Conservation (phyloP, 2,888 invertebrate species). For the Melipona bicolor region DNA sequence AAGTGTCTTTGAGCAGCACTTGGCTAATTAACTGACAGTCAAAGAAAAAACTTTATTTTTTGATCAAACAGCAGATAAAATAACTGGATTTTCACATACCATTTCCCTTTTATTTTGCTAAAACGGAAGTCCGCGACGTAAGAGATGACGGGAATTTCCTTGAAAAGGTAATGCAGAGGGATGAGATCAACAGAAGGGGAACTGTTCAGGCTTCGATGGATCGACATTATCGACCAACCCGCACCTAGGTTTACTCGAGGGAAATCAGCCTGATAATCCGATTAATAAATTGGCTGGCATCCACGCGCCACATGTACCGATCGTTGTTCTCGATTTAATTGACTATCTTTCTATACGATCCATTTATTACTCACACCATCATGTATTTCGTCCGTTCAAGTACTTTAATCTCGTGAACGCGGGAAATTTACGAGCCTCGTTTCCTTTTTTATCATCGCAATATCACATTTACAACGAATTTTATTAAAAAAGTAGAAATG, state of each 20-base stretch:
- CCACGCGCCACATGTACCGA: constrained; percentile 57
- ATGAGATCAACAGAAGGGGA: constrained; percentile 51
- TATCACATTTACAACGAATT: not conserved
- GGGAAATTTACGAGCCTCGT: constrained; percentile 30
- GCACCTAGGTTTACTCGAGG: constrained; percentile 76
- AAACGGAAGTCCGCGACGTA: constrained; percentile 3
- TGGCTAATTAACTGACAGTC: constrained; percentile 19
- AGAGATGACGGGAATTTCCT: constrained; percentile 48
- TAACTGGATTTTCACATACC: constrained; percentile 19
- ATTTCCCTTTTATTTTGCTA: not conserved
- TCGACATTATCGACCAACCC: constrained; percentile 75
- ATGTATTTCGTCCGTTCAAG: constrained; percentile 35
- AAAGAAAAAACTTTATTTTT: constrained; percentile 10
- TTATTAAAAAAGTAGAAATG: constrained; percentile 11
- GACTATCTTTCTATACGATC: constrained; percentile 76
- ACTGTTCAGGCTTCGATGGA: constrained; percentile 78
- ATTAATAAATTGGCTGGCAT: constrained; percentile 83
- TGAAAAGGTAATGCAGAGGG: constrained; percentile 27
- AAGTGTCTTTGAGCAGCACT: constrained; percentile 45
- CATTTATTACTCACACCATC: constrained; percentile 56
- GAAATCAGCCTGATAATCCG: constrained; percentile 83
- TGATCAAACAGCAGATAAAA: not conserved
- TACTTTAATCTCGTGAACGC: constrained; percentile 17
- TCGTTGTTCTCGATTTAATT: constrained; percentile 80
- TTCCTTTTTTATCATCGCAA: constrained; percentile 6